Percentiles rank a stretch among this genome's conserved stretches.
phyloP scores from a whole-genome alignment of 2,888 invertebrate genomes.

The Acheta domesticus region DNA sequence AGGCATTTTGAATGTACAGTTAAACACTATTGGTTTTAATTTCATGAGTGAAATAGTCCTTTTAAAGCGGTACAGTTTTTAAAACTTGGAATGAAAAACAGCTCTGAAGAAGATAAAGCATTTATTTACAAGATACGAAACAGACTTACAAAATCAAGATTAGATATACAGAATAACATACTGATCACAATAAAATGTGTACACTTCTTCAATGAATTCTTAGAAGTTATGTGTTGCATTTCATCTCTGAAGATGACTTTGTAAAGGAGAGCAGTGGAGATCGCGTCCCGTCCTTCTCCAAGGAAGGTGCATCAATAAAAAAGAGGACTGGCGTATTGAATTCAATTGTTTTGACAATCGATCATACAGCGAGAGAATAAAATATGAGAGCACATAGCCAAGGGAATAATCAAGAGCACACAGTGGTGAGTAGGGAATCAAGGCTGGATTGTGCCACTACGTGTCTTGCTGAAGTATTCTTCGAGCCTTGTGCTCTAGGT shows the following conservation, averaged over 20 bases:
- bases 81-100: too few relatives aligned
- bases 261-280: too few relatives aligned
- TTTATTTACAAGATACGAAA: constrained; percentile 25
- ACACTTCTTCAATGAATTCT: not conserved
- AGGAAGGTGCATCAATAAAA: too few relatives aligned
- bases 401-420: not conserved
- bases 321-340: too few relatives aligned
- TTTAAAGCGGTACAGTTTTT: too few relatives aligned
- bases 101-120: not conserved
- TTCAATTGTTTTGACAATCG: not conserved
- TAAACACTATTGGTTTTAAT: too few relatives aligned
- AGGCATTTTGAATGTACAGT: too few relatives aligned
- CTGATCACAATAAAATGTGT: not conserved
- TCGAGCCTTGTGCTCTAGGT: too few relatives aligned
- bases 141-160: constrained; percentile 21
- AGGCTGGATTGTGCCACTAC: not conserved
- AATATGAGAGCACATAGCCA: not conserved
- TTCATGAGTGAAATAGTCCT: too few relatives aligned
- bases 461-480: not conserved
- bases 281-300: too few relatives aligned
- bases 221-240: not conserved
- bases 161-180: not conserved
- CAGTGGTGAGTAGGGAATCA: not conserved
- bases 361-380: not conserved
- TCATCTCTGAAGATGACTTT: too few relatives aligned